Base-by-base conservation (phyloP, 2,113 vertebrate genomes). In the Oceanites oceanicus region DNA sequence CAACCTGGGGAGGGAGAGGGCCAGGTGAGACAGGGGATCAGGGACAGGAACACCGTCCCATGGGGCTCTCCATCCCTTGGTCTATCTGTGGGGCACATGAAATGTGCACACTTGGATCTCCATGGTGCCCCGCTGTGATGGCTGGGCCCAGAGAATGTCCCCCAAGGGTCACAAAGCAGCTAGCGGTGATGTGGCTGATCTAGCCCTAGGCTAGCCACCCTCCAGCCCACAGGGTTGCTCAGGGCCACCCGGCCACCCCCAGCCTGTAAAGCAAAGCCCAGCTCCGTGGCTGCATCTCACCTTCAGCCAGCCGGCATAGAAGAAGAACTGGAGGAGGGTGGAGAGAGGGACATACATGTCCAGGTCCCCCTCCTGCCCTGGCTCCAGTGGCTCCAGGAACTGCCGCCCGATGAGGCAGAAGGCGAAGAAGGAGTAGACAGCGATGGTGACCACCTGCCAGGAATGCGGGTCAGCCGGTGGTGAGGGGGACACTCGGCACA, bases 311-410 rank as follows among this genome's bases (percentile, higher is more conserved):
- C 99, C 98, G 0, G 98, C 95, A 9, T 99, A 99, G 97, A 99
- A 99, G 98, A 99, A 99, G 97, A 99, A 99, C 98, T 99, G 98
- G 92, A 99, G 98, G 77, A 99, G 96, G 2, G 98, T 99, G 87
- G 99, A 98, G 67, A 99, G 96, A 2, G 99, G 99, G 18, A 99
- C 81, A 1, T 99, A 99, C 96, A 99, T 92, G 94, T 99, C 99
- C 65, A 98, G 79, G 29, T 97, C 81, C 32, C 68, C 86, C 4
- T 74, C 83, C 82, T 98, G 97, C n/a, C 81, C 97, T 7, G 91
- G 26, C 10, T 97, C 97, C 56, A 76, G 56, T 3, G 97, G 97
- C 70, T 98, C 98, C 95, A 99, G 95, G 89, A 99, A 99, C 96
- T 99, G 99, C 10, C 98, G 97, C 7, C 99, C 98, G 10, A 99